These are phyloP conservation scores for Tapirus terrestris DNA, from an alignment of 2,113 vertebrate species.

Conservation along the genomic window DNA sequence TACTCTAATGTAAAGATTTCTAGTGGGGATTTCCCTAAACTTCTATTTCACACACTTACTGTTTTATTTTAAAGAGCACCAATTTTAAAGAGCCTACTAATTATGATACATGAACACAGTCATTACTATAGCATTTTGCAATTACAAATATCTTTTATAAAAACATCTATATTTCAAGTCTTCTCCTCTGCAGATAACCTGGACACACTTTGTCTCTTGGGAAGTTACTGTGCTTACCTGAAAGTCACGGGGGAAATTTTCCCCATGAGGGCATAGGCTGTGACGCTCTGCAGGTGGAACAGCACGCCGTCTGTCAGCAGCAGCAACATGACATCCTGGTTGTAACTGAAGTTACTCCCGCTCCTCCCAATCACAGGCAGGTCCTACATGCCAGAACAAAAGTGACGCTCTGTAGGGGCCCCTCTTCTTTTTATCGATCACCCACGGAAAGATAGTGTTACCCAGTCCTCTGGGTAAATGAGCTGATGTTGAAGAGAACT, in stretches of 20 bases:
- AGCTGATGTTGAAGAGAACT: fast-evolving
- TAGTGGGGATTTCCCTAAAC: too few species aligned
- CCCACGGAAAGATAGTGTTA: fast-evolving
- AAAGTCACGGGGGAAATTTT: constrained; percentile 97
- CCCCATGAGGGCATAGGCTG: constrained; percentile 97
- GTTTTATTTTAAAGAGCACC: fast-evolving
- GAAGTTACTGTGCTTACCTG: constrained; percentile 86
- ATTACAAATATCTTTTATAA: fast-evolving
- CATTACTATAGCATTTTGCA: fast-evolving
- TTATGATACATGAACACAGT: fast-evolving
- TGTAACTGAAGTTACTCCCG: constrained; percentile 89
- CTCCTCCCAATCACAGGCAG: constrained; percentile 89
- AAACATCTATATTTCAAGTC: fast-evolving
- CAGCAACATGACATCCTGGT: constrained; percentile 91
- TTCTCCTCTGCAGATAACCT: fast-evolving
- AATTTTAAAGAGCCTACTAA: fast-evolving
- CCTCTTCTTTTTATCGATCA: fast-evolving
- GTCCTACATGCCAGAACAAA: constrained; percentile 78
- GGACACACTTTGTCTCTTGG: fast-evolving
- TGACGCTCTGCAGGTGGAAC: constrained; percentile 97
- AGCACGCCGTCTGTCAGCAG: constrained; percentile 93
- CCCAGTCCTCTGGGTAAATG: neutral
- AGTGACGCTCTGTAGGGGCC: fast-evolving
- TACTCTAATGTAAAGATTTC: neutral
- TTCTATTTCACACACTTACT: neutral